Evolutionary conservation across 2,888 invertebrate species (phyloP).

Genomic region (Melieria crassipennis): DNA sequence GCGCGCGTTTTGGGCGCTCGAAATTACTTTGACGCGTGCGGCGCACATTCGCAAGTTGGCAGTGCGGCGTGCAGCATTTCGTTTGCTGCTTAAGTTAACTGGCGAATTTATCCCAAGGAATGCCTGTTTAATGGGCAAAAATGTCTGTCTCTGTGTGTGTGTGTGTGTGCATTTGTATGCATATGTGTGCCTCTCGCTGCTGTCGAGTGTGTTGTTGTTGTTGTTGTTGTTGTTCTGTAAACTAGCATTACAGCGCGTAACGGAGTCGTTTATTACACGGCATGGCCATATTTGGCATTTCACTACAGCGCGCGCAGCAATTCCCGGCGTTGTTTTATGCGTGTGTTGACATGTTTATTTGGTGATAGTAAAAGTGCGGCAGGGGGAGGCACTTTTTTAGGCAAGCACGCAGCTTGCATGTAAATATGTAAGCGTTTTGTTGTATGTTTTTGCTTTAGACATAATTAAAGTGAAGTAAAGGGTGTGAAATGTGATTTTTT

Average conservation of each 20-base stretch:
- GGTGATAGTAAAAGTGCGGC: background rate
- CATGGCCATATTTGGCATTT: background rate
- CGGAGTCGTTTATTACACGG: conserved; percentile 3
- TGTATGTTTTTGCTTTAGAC: too few species aligned
- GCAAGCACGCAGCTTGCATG: too few species aligned
- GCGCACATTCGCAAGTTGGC: background rate
- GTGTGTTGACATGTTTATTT: conserved; percentile 27
- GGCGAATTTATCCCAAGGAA: conserved; percentile 9
- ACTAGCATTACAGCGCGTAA: background rate
- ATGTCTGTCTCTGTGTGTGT: conserved; percentile 1
- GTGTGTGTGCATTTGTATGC: background rate
- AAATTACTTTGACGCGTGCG: conserved; percentile 17
- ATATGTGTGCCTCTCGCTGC: background rate
- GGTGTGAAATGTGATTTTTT: too few species aligned
- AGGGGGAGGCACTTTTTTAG: too few species aligned
- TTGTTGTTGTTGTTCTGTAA: background rate
- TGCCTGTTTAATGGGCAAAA: conserved; percentile 25
- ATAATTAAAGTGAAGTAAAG: too few species aligned
- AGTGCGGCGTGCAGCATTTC: background rate
- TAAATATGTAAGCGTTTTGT: too few species aligned
- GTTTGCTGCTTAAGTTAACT: background rate
- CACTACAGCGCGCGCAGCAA: background rate
- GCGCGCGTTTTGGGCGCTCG: background rate
- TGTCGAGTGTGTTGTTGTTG: background rate
- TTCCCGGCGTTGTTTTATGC: conserved; percentile 4